Percentiles rank a stretch among this genome's conserved stretches.
phyloP scores from a whole-genome alignment of 1,140 invertebrate genomes.

The Rhagoletis pomonella region DNA sequence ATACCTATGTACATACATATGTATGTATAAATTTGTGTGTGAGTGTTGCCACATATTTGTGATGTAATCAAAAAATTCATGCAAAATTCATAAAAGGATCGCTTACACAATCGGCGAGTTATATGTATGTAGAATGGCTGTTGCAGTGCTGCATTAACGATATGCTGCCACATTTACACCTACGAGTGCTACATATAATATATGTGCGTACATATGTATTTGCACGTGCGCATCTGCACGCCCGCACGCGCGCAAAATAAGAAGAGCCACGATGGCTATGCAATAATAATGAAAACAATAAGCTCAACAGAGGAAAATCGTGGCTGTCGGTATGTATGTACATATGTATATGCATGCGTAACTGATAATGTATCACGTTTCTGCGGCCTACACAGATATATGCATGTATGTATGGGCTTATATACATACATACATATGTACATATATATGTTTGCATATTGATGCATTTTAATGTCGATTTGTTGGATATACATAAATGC shows the following conservation, averaged over 20 bases:
- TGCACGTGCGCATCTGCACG: background rate
- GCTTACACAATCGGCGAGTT: background rate
- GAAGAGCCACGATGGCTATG: background rate
- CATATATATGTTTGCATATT: background rate
- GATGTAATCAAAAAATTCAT: background rate
- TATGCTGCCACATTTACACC: background rate
- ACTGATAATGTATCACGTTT: background rate
- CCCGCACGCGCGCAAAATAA: background rate
- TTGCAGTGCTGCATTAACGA: background rate
- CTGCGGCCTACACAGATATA: background rate
- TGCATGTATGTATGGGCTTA: background rate
- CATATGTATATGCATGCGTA: background rate
- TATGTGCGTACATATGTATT: background rate
- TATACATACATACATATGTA: background rate
- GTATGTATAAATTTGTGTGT: background rate
- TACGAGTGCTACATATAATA: too few species aligned
- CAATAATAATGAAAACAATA: background rate
- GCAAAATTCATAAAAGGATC: background rate
- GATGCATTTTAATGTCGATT: background rate
- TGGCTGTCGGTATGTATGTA: background rate
- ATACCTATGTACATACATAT: background rate
- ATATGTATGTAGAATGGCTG: background rate
- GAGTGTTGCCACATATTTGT: too few species aligned
- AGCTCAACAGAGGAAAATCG: background rate
- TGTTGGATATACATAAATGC: constrained; percentile 1